These are phyloP conservation scores for Phorcus lineatus DNA, from an alignment of 2,888 invertebrate genomes.

Conservation along the genomic window DNA sequence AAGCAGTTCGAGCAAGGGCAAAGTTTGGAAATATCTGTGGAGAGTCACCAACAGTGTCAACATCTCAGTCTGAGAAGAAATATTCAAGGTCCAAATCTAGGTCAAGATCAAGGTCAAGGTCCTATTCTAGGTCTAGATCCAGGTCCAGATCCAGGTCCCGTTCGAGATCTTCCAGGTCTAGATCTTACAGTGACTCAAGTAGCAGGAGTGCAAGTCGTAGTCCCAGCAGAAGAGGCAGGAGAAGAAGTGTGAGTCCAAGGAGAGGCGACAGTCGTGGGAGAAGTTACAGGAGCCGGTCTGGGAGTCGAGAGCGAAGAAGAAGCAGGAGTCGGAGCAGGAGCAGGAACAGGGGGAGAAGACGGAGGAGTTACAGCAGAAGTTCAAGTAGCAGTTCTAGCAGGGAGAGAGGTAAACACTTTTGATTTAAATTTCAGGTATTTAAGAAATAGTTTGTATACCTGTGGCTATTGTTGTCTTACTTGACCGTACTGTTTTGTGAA, in stretches of 20 bases:
- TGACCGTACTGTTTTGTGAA: too few relatives aligned
- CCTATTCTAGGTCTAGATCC: not conserved
- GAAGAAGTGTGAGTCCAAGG: not conserved
- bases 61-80: not conserved
- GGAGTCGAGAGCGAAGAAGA: not conserved
- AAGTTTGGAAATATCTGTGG: not conserved
- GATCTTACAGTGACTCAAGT: not conserved
- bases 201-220: not conserved
- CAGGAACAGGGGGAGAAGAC: not conserved
- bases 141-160: not conserved
- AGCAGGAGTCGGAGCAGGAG: not conserved
- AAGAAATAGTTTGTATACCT: too few relatives aligned
- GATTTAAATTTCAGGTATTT: too few relatives aligned
- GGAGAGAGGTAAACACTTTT: too few relatives aligned
- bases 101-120: not conserved
- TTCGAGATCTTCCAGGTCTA: not conserved
- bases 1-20: slow-evolving; percentile 1
- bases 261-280: not conserved
- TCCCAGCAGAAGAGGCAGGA: not conserved
- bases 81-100: not conserved
- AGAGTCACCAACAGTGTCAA: not conserved
- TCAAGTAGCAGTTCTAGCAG: not conserved
- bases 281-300: not conserved
- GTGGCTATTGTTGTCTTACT: too few relatives aligned
- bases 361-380: not conserved